Evolutionary conservation across 2,888 invertebrate genomes (phyloP), one percentile per base, ranked within the genome.

Genomic region (Caenorhabditis sulstoni): DNA sequence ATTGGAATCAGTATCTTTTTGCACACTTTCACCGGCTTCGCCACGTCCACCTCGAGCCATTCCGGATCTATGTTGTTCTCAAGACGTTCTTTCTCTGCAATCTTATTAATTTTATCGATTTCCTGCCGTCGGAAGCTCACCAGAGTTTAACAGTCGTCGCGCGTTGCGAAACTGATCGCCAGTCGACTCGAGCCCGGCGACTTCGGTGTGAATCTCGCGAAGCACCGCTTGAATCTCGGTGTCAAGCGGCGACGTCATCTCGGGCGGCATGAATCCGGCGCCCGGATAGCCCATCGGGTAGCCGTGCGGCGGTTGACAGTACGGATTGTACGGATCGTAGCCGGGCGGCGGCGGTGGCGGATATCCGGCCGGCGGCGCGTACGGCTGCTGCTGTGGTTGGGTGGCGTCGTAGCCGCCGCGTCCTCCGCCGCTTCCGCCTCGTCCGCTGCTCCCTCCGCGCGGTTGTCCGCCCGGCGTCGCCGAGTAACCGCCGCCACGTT

Each of bases 41-140:
- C 81, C 62, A 89, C 85, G 71, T 90, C 90, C 1, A 90, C 88
- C 71, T 90, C 90, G 4, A 90, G 66, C 88, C 89, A 90, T 68
- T 90, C 90, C 12, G 90, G 90, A 61, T 90, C 90, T 29, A 86
- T 86, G 55, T 82, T 85, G 68, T 87, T 87, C 64, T 88, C 87
- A 41, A 90, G 70, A 8, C 82, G 81, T 11, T 86, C 87, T 9
- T 85, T 84, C 77, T 90, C 90, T 87, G 23, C 7, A 64, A 39
- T 7, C 8, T 29, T 29, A n/a, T n/a, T n/a, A n/a, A n/a, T n/a
- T 29, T 29, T 29, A 29, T 29, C 29, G 29, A 29, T 29, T 29
- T 29, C 7, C 29, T 29, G 3, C 29, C 4, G 4, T 3, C 3
- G 7, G 29, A 29, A 29, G 29, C 29, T 7, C 29, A 64, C 50